These are phyloP conservation scores for Cephalopholis sonnerati DNA, from an alignment of 2,113 vertebrate genomes.

Conservation along the genomic window DNA sequence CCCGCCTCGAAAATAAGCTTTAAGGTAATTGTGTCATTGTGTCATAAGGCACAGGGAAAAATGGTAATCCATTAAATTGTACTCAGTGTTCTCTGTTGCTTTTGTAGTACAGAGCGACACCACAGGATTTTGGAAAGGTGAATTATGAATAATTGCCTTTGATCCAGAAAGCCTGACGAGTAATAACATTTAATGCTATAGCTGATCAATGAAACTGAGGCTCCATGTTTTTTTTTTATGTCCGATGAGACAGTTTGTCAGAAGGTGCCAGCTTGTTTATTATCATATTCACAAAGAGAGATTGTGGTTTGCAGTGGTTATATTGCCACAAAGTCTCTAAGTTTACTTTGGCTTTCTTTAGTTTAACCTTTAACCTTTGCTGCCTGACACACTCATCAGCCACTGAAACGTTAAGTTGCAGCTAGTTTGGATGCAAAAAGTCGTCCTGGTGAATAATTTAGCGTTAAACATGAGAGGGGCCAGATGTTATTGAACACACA, in stretches of 20 bases:
- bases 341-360: conserved; percentile 17
- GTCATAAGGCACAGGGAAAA: conserved; percentile 67
- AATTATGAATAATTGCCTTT: conserved; percentile 79
- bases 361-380: conserved; percentile 53
- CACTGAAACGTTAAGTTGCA: conserved; percentile 23
- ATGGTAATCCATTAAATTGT: conserved; percentile 79
- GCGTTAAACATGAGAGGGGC: conserved; percentile 78
- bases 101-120: conserved; percentile 65
- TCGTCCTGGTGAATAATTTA: conserved; percentile 77
- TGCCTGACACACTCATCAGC: conserved; percentile 9
- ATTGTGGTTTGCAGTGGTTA: background rate
- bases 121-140: conserved; percentile 70
- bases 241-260: conserved; percentile 22
- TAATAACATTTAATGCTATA: conserved; percentile 73
- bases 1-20: conserved; percentile 75
- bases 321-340: background rate
- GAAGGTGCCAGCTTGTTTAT: conserved; percentile 31
- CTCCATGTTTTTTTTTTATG: conserved; percentile 36
- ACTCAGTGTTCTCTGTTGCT: conserved; percentile 69
- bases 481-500: conserved; percentile 83
- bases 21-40: conserved; percentile 79
- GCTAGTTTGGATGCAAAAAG: conserved; percentile 48
- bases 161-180: conserved; percentile 70
- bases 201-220: conserved; percentile 65
- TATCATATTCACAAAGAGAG: conserved; percentile 35